phyloP scores from a whole-genome alignment of 2,113 vertebrate species.

The Poecile atricapillus region DNA sequence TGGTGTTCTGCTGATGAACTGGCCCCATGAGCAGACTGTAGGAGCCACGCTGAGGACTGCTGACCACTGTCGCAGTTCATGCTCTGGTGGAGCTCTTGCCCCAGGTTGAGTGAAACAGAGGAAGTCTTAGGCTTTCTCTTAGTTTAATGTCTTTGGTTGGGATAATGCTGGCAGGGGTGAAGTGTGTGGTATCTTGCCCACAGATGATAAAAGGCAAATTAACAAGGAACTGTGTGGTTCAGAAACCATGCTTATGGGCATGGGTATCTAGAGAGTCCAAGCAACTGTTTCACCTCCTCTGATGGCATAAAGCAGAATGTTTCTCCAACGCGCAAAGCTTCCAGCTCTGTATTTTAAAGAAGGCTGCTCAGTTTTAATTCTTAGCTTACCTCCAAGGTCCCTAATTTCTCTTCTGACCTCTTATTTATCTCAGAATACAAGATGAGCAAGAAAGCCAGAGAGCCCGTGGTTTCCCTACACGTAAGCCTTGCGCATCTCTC shows the following conservation, averaged over 20 bases:
- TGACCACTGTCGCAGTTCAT: rapidly evolving
- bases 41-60: rapidly evolving
- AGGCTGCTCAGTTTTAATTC: neutral
- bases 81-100: neutral
- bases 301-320: rapidly evolving
- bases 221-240: neutral
- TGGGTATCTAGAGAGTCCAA: neutral
- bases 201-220: neutral
- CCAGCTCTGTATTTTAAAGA: neutral
- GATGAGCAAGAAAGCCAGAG: neutral
- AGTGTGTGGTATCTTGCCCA: neutral
- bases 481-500: neutral
- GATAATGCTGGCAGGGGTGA: neutral
- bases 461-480: rapidly evolving
- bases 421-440: neutral
- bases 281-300: neutral
- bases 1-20: neutral
- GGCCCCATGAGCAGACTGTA: neutral
- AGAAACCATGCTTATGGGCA: neutral
- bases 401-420: neutral
- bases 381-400: neutral
- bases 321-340: neutral
- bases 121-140: neutral
- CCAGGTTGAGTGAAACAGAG: neutral
- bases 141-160: neutral